Evolutionary conservation across 2,888 invertebrate genomes (phyloP), one percentile per base, ranked within the genome.

Genomic region (Clusia tigrina): DNA sequence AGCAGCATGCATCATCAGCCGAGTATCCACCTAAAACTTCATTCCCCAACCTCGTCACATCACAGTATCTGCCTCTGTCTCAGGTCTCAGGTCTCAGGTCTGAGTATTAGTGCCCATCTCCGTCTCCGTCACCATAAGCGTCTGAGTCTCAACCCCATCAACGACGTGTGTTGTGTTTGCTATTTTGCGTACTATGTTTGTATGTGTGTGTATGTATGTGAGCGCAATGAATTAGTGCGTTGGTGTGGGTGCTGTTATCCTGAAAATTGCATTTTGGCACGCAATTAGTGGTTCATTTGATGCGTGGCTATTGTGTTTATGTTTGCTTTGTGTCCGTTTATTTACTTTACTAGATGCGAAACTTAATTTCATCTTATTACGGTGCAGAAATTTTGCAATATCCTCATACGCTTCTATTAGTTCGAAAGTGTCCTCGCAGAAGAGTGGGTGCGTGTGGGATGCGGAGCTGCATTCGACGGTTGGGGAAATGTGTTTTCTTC

Each of bases 221-320:
- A 10, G 3, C 2, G 20, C 20, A 18, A 22, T 37, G n/a, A n/a
- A n/a, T n/a, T n/a, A n/a, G n/a, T n/a, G n/a, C n/a, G n/a, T n/a
- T n/a, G n/a, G 37, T 46, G 48, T 23, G 15, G 42, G 15, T 24
- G 6, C 63, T 72, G 63, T 77, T 73, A 78, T 80, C 74, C 79
- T 73, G 73, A 72, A 80, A 79, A 79, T 79, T 80, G 74, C 79
- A 80, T 80, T 79, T 78, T 74, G 80, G 80, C 79, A 80, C 79
- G 80, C 80, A 80, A 79, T 79, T 80, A 79, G 80, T 79, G 78
- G 78, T 80, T 77, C 78, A 71, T 74, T 79, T 74, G 72, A 71
- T 72, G 76, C 72, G 67, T 71, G 73, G 65, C 71, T 69, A 48
- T 18, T 48, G 48, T 48, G 48, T 22, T 48, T 42, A 42, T 42